A percentile compares a stretch with the other conserved stretches of the same genome.
phyloP scores from a whole-genome alignment of 1,140 invertebrate species.

The Bombus polaris region DNA sequence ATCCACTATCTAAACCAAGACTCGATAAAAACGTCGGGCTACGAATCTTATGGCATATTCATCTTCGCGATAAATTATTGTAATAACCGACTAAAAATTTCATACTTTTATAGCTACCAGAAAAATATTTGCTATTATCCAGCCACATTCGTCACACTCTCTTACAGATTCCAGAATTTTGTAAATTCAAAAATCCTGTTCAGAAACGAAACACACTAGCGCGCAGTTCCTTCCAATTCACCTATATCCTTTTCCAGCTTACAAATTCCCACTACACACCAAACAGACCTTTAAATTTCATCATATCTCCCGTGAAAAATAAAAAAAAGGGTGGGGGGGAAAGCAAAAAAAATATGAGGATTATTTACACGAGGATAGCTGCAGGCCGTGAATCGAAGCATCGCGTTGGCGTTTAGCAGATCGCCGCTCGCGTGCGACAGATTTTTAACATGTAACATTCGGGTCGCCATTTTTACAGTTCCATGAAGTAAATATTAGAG shows the following conservation, averaged over 20 bases:
- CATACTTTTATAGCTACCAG: neutral
- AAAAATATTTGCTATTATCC: neutral
- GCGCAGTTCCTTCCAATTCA: neutral
- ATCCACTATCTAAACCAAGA: neutral
- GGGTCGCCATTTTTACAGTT: constrained; percentile 37
- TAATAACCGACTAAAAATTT: neutral
- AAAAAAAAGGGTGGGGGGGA: no score
- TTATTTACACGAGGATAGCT: constrained; percentile 25
- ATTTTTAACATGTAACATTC: constrained; percentile 34
- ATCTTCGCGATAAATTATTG: neutral
- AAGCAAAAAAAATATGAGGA: constrained; percentile 8
- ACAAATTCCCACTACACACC: neutral
- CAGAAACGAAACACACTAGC: neutral
- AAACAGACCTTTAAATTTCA: neutral
- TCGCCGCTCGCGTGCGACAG: neutral
- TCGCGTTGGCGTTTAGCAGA: constrained; percentile 29
- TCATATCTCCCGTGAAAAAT: neutral
- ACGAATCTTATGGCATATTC: neutral
- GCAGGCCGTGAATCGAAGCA: constrained; percentile 15
- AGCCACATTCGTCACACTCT: neutral
- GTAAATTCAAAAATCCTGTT: neutral
- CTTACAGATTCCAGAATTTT: neutral
- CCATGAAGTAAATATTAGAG: constrained; percentile 34
- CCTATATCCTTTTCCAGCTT: neutral
- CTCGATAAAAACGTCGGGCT: neutral